Evolutionary conservation across 30 jellyfish, hydroid and myxozoan genomes (phyloP).

Genomic region (Cassiopea andromeda): DNA sequence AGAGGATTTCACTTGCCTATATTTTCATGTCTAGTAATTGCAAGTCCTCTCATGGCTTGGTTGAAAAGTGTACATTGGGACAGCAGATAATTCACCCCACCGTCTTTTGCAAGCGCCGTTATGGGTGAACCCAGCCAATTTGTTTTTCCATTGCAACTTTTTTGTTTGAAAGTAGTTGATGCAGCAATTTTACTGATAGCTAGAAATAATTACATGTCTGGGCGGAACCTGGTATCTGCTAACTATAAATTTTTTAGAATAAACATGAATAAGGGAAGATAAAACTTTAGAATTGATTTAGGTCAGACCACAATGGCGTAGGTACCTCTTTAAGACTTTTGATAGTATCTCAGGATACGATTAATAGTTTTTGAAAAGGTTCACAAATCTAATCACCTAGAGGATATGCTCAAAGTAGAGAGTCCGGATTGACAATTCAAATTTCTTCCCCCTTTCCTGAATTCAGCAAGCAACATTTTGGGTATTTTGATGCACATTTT

Average conservation of each 20-base stretch:
- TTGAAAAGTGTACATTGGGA: too few relatives aligned
- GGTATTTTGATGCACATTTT: not conserved
- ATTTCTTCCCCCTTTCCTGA: not conserved
- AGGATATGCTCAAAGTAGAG: too few relatives aligned
- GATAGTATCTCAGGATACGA: not conserved
- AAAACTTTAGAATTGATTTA: not conserved
- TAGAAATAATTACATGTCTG: not conserved
- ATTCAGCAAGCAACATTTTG: not conserved
- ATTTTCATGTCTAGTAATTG: too few relatives aligned
- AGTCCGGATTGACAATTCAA: not conserved
- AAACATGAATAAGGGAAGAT: not conserved
- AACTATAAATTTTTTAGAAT: not conserved
- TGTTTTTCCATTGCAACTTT: not conserved
- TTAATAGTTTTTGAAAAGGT: not conserved
- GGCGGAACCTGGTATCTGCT: not conserved
- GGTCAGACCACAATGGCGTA: slow-evolving; percentile 10
- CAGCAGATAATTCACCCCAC: not conserved
- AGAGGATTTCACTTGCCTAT: too few relatives aligned
- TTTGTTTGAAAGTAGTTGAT: not conserved
- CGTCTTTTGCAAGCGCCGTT: not conserved
- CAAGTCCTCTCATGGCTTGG: too few relatives aligned
- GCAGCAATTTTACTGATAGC: not conserved
- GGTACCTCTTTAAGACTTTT: not conserved
- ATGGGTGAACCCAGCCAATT: not conserved
- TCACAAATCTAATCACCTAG: not conserved